Conservation (phyloP, 2,797 vertebrate genomes). For the Sebastes vulpes region DNA sequence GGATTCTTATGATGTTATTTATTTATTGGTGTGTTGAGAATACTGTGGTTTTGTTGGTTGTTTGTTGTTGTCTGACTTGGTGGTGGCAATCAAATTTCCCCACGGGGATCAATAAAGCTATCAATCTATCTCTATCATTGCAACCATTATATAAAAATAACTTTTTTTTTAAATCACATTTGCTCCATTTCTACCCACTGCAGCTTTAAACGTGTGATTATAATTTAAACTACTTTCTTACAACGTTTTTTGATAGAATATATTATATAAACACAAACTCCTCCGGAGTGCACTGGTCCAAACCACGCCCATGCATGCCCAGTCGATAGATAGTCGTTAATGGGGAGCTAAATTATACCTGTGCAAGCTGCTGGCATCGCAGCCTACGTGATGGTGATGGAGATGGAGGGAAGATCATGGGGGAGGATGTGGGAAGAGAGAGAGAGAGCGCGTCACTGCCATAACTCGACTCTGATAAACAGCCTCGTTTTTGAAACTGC, state of each 20-base stretch:
- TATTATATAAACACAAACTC: not conserved
- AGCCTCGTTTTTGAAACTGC: slow-evolving; percentile 68
- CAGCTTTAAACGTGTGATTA: too few species aligned
- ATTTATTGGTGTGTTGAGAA: too few species aligned
- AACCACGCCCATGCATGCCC: slow-evolving; percentile 50
- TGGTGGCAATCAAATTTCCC: too few species aligned
- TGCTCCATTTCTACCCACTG: too few species aligned
- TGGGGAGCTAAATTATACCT: slow-evolving; percentile 42
- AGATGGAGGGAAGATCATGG: slow-evolving; percentile 32
- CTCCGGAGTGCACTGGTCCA: not conserved
- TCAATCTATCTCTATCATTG: too few species aligned
- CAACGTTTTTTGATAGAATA: not conserved
- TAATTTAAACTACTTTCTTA: not conserved
- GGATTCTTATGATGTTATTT: too few species aligned
- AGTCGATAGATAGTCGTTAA: slow-evolving; percentile 24
- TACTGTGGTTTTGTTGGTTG: too few species aligned
- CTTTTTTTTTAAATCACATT: too few species aligned
- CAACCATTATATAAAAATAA: too few species aligned
- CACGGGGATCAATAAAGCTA: too few species aligned
- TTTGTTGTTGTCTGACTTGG: too few species aligned
- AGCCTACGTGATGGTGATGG: slow-evolving; percentile 48
- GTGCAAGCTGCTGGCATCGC: slow-evolving; percentile 52
- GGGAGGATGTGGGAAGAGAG: not conserved
- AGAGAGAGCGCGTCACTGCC: slow-evolving; percentile 30
- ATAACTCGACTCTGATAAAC: slow-evolving; percentile 49